Evolutionary conservation across 1,140 invertebrate species (phyloP), one percentile per base, ranked within the genome.

Genomic region (Linepithema humile): DNA sequence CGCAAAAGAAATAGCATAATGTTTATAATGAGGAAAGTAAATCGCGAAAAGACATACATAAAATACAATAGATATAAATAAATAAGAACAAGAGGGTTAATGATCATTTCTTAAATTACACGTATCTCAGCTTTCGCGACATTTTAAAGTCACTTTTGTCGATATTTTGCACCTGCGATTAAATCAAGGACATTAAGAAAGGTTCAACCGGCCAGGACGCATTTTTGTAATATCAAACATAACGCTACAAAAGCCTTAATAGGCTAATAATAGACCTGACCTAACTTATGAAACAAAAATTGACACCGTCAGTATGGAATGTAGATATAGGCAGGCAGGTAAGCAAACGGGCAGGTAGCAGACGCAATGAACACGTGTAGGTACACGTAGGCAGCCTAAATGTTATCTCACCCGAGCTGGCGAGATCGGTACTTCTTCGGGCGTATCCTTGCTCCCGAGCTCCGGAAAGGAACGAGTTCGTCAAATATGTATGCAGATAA

Each of bases 401-500:
- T 90, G 86, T 90, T 88, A 90, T 90, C 88, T 84, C 84, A 88
- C 75, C 70, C 82, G 86, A 88, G 77, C 23, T 53, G 17, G 12
- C 57, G 84, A 75, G 89, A 88, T 88, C 78, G 82, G 73, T 77
- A 15, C 59, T 90, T 90, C 85, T 82, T 83, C 59, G 82, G 82
- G 65, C 80, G 88, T 80, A 57, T 80, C 83, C 83, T 85, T 60
- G 38, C 48, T 64, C 35, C 60, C 7, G 50, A 45, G 65, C n/a
- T 26, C n/a, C 67, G 57, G 83, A 62, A 72, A 50, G 75, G 59
- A 72, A 89, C 77, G 64, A 85, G 82, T 84, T 82, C 84, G 89
- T 90, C 85, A 89, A 89, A 89, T 89, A 87, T 89, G 88, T 89
- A 89, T 88, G 88, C 88, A 70, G 85, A 89, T 89, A 89, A 89